These are phyloP conservation scores for Philereme transversata DNA, from an alignment of 2,888 invertebrate species.

Conservation along the genomic window DNA sequence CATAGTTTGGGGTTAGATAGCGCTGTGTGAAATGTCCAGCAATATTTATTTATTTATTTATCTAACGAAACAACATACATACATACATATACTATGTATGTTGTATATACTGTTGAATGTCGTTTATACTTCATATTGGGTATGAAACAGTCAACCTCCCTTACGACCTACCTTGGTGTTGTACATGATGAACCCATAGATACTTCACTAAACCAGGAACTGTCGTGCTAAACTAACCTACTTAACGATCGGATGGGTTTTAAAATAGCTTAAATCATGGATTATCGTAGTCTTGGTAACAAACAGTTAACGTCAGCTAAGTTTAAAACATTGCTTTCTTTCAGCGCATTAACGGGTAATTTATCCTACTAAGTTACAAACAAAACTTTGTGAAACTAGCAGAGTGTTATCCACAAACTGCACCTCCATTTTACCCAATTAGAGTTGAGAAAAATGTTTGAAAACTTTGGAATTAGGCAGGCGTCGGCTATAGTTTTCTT, in stretches of 20 bases:
- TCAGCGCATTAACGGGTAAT: conserved; percentile 32
- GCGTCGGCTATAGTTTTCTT: conserved; percentile 50
- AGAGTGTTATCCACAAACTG: conserved; percentile 38
- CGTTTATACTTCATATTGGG: too few relatives aligned
- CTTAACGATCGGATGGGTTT: neutral
- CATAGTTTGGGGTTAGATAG: too few relatives aligned
- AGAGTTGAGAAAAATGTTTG: conserved; percentile 53
- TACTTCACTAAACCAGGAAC: neutral
- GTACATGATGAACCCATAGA: neutral
- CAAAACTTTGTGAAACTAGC: conserved; percentile 31
- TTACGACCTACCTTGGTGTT: too few relatives aligned
- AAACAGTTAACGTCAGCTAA: conserved; percentile 21
- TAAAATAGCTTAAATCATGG: conserved; percentile 5
- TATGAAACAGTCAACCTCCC: too few relatives aligned
- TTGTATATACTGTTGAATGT: too few relatives aligned
- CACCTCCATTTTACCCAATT: conserved; percentile 59
- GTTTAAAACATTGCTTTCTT: conserved; percentile 30
- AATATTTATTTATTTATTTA: too few relatives aligned
- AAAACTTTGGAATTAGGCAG: conserved; percentile 57
- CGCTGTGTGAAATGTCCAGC: too few relatives aligned
- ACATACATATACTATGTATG: too few relatives aligned
- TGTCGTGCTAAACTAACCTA: neutral
- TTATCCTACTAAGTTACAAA: conserved; percentile 31
- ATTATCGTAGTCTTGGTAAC: conserved; percentile 12
- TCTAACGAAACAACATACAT: too few relatives aligned